Evolutionary conservation across 2,888 invertebrate species (phyloP).

Genomic region (Eilema sororculum): DNA sequence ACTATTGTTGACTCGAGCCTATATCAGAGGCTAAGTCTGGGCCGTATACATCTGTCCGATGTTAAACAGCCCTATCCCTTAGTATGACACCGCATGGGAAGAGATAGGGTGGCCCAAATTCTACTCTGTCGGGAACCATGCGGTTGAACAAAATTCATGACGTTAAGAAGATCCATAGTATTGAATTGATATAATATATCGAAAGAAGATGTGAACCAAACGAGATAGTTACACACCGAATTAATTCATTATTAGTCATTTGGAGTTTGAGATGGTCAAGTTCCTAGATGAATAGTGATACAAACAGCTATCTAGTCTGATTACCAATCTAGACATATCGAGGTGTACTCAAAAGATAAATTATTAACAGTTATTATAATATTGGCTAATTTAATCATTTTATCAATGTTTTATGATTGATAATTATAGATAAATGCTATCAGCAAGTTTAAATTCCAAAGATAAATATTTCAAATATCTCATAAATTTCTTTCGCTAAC

Average conservation of each 20-base stretch:
- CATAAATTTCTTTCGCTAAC: background rate
- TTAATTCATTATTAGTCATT: background rate
- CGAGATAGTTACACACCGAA: background rate
- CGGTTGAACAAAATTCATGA: too few relatives aligned
- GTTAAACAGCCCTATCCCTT: too few relatives aligned
- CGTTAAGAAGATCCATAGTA: too few relatives aligned
- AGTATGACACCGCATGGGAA: too few relatives aligned
- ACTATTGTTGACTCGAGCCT: too few relatives aligned
- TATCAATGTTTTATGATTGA: constrained; percentile 5
- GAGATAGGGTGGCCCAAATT: too few relatives aligned
- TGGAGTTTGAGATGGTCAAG: background rate
- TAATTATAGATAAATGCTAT: constrained; percentile 3
- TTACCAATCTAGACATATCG: background rate
- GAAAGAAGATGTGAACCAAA: too few relatives aligned
- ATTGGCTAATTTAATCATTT: background rate
- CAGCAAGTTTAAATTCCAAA: background rate
- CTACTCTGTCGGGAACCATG: too few relatives aligned
- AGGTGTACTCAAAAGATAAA: constrained; percentile 1
- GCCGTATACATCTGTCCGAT: too few relatives aligned
- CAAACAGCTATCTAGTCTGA: background rate
- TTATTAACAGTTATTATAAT: background rate
- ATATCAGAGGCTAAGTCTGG: too few relatives aligned
- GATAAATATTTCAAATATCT: background rate
- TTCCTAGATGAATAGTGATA: background rate
- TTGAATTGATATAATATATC: background rate